These are phyloP conservation scores for Lycocorax pyrrhopterus DNA, from an alignment of 2,113 vertebrate species.

Conservation along the genomic window DNA sequence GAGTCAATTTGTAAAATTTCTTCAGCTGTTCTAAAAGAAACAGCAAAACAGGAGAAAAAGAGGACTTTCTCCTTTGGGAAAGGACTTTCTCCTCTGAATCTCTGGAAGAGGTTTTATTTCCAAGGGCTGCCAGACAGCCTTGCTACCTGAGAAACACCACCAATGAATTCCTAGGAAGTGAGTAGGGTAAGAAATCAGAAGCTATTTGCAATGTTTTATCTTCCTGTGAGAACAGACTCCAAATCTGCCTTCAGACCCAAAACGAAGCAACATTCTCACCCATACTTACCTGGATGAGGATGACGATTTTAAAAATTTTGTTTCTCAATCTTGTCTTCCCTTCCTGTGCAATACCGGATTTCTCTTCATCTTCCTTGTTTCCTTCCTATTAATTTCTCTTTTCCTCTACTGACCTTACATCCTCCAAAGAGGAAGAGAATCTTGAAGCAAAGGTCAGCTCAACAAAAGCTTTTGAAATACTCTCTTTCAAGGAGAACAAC, in stretches of 20 bases:
- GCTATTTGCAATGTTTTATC: background rate
- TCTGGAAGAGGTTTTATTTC: background rate
- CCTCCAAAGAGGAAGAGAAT: background rate
- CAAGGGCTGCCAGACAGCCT: background rate
- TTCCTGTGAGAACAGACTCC: background rate
- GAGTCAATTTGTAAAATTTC: background rate
- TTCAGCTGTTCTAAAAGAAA: background rate
- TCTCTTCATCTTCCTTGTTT: background rate
- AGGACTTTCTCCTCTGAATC: background rate
- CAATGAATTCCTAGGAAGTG: background rate
- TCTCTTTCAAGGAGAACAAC: background rate
- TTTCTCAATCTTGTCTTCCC: background rate
- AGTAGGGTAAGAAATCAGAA: background rate
- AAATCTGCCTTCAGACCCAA: background rate
- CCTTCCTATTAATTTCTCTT: background rate
- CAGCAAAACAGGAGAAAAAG: background rate
- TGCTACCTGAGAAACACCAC: background rate
- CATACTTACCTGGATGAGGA: background rate
- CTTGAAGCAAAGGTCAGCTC: conserved; percentile 5
- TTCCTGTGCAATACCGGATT: background rate
- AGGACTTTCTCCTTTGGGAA: background rate
- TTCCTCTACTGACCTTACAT: background rate
- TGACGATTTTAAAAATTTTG: background rate
- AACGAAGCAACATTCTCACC: background rate
- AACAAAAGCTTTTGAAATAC: background rate